phyloP scores from a whole-genome alignment of 37 sponge, comb jelly and placozoan species.

The Agelas oroides region DNA sequence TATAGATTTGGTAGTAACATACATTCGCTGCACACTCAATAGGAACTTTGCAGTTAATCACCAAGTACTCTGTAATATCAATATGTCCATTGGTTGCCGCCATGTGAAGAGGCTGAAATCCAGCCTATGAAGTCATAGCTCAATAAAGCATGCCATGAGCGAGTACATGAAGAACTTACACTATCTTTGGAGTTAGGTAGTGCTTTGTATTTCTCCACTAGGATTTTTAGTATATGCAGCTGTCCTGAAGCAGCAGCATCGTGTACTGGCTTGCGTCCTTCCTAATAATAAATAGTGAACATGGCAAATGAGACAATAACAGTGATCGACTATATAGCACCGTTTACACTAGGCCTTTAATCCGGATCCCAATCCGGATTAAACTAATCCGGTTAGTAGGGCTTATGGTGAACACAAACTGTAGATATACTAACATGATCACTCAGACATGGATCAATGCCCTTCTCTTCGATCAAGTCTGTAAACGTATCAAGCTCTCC shows the following conservation, averaged over 20 bases:
- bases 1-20: no score
- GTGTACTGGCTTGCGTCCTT: constrained; percentile 27
- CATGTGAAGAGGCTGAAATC: constrained; percentile 20
- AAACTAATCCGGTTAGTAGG: no score
- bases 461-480: constrained; percentile 28
- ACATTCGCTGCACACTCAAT: constrained; percentile 22
- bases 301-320: no score
- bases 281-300: neutral
- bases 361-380: no score
- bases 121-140: neutral
- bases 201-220: constrained; percentile 22
- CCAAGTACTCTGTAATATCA: neutral
- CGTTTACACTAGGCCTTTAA: no score
- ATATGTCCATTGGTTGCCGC: constrained; percentile 27
- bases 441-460: constrained; percentile 13
- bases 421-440: no score
- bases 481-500: constrained; percentile 30
- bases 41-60: constrained; percentile 9
- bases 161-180: neutral
- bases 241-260: constrained; percentile 25
- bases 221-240: constrained; percentile 11
- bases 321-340: no score
- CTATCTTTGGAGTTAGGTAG: neutral
- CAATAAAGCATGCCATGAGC: neutral
- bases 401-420: no score